Evolutionary conservation across 2,797 vertebrate genomes (phyloP).

Genomic region (Darevskia nairensis): DNA sequence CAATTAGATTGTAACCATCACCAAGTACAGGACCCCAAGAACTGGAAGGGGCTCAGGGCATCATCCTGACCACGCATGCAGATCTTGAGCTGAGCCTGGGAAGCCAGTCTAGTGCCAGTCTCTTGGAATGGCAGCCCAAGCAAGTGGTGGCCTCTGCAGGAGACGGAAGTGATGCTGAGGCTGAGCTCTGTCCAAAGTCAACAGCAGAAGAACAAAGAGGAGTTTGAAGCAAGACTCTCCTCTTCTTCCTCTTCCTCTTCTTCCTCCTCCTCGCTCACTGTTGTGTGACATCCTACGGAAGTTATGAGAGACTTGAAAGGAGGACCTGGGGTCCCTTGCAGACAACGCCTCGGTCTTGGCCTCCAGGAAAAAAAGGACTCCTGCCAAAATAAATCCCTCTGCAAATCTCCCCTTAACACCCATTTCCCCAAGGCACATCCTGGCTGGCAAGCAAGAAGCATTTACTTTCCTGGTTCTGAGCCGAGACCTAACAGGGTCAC

Average conservation of each 20-base stretch:
- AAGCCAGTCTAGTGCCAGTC: too few species aligned
- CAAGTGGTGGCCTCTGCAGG: not conserved
- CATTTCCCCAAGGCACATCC: rapidly evolving
- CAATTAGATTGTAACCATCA: too few species aligned
- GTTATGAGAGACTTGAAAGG: rapidly evolving
- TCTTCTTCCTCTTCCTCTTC: too few species aligned
- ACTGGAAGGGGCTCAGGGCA: too few species aligned
- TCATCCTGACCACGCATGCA: too few species aligned
- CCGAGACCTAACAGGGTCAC: too few species aligned
- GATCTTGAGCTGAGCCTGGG: too few species aligned
- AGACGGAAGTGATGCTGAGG: too few species aligned
- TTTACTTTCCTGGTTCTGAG: too few species aligned
- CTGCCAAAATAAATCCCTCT: constrained; percentile 27
- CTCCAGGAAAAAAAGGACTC: not conserved
- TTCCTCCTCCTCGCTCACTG: not conserved
- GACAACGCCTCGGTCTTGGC: rapidly evolving
- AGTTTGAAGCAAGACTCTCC: too few species aligned
- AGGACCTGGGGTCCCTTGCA: not conserved
- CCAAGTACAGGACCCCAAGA: too few species aligned
- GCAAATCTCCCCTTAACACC: rapidly evolving
- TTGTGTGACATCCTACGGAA: rapidly evolving
- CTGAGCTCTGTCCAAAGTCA: not conserved
- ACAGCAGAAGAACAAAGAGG: not conserved
- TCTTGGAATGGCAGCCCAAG: not conserved
- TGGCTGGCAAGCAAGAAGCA: not conserved